A percentile compares a stretch with the other conserved stretches of the same genome.
phyloP scores from a whole-genome alignment of 2,888 invertebrate species.

The Crocallis elinguaria region DNA sequence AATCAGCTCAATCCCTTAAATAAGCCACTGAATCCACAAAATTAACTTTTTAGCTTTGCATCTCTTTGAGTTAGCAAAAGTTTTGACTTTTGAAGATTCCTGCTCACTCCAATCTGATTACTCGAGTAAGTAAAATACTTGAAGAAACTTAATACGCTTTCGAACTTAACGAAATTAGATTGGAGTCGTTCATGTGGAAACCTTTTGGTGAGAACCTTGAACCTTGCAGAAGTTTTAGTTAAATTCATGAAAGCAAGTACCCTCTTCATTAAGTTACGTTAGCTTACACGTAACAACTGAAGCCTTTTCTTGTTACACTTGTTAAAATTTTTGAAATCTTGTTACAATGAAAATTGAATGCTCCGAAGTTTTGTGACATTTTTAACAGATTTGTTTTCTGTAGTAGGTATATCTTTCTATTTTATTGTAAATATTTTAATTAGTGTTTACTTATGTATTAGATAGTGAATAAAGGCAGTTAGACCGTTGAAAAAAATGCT shows the following conservation, averaged over 20 bases:
- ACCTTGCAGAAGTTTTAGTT: not conserved
- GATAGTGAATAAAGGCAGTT: too few relatives aligned
- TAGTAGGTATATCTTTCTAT: too few relatives aligned
- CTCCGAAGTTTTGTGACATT: too few relatives aligned
- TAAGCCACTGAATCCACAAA: too few relatives aligned
- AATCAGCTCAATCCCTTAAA: not conserved
- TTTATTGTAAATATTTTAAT: too few relatives aligned
- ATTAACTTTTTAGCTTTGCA: not conserved
- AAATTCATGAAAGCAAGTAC: not conserved
- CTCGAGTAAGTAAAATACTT: slow-evolving; percentile 12
- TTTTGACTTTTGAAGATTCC: slow-evolving; percentile 12
- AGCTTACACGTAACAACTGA: too few relatives aligned
- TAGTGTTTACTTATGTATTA: too few relatives aligned
- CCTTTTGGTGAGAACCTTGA: slow-evolving; percentile 12
- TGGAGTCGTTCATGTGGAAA: slow-evolving; percentile 13
- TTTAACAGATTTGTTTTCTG: too few relatives aligned
- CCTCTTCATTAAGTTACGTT: not conserved
- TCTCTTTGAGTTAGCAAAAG: not conserved
- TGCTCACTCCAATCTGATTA: slow-evolving; percentile 12
- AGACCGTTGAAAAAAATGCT: too few relatives aligned
- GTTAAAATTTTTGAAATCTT: too few relatives aligned
- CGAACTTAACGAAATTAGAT: slow-evolving; percentile 18
- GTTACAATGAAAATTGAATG: too few relatives aligned
- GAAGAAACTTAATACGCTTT: slow-evolving; percentile 15
- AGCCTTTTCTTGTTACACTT: too few relatives aligned